Percentiles rank a stretch among this genome's conserved stretches.
Conservation (phyloP, 2,797 vertebrate species). For the Anguilla marmorata region DNA sequence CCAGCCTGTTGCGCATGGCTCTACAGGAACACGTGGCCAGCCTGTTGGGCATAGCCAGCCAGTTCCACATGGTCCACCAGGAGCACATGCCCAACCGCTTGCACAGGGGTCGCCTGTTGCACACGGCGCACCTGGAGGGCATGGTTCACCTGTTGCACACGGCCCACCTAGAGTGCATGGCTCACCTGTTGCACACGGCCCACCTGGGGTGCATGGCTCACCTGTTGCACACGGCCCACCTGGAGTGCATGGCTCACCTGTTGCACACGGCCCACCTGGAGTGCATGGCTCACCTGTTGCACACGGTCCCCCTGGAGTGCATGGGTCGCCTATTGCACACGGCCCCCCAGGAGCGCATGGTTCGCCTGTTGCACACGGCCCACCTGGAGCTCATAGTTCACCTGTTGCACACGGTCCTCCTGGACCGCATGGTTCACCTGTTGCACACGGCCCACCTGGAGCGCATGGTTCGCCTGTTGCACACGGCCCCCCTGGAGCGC, state of each 20-base stretch:
- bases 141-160: not conserved
- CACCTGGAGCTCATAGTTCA: not conserved
- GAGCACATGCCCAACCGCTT: not conserved
- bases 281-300: not conserved
- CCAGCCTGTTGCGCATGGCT: not conserved
- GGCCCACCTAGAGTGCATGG: not conserved
- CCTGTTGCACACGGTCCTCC: not conserved
- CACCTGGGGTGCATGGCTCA: not conserved
- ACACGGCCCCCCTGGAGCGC: not conserved
- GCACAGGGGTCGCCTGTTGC: not conserved
- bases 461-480: not conserved
- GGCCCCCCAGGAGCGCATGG: constrained; percentile 14
- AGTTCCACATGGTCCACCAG: not conserved
- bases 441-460: not conserved
- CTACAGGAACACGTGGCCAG: not conserved
- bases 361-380: constrained; percentile 67
- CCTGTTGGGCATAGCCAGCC: not conserved
- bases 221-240: not conserved
- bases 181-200: not conserved
- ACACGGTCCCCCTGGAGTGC: not conserved
- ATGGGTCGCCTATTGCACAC: not conserved
- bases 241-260: not conserved
- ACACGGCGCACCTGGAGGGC: not conserved
- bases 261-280: not conserved
- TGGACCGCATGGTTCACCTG: not conserved